Evolutionary conservation across 1,140 invertebrate species (phyloP).

Genomic region (Bilobella aurantiaca): DNA sequence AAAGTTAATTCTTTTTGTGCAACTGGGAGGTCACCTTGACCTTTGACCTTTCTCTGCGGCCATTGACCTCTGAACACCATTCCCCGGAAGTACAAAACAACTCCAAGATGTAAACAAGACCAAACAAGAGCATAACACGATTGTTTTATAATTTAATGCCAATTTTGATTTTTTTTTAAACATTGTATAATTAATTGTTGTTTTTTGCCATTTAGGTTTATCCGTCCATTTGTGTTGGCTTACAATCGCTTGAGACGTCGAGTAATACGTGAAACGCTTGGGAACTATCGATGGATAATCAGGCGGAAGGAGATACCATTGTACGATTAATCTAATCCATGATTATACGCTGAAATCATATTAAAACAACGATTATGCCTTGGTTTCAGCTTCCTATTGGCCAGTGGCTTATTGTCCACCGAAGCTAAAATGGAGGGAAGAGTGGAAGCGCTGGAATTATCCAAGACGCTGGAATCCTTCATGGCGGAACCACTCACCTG

Average conservation of each 20-base stretch:
- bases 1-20: no score
- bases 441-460: background rate
- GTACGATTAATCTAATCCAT: conserved; percentile 26
- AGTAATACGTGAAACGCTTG: conserved; percentile 14
- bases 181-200: background rate
- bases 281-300: conserved; percentile 26
- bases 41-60: no score
- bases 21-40: no score
- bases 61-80: no score
- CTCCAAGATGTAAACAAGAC: no score
- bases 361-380: no score
- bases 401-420: conserved; percentile 22
- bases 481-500: conserved; percentile 77
- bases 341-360: no score
- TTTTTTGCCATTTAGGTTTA: conserved; percentile 23
- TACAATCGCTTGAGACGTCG: conserved; percentile 22
- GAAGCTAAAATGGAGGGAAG: conserved; percentile 22
- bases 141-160: no score
- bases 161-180: no score
- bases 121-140: no score
- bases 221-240: conserved; percentile 16
- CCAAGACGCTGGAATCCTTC: conserved; percentile 43
- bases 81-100: no score
- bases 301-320: conserved; percentile 26
- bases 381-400: conserved; percentile 25